These are phyloP conservation scores for Deilephila elpenor DNA, from an alignment of 2,888 invertebrate genomes.

Conservation along the genomic window DNA sequence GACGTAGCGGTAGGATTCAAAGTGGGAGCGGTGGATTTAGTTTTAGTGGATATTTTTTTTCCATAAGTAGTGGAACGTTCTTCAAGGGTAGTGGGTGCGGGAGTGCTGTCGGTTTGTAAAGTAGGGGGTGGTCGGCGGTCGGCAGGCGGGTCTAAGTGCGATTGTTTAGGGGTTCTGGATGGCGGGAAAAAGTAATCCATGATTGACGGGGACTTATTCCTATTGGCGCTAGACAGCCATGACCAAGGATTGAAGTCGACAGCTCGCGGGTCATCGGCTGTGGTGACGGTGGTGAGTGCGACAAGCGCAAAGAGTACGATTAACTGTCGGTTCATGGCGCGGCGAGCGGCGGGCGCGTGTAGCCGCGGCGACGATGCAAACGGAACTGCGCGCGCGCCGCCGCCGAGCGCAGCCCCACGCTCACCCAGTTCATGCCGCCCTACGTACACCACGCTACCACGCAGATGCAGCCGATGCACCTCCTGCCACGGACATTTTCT, in stretches of 20 bases:
- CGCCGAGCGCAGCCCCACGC: slow-evolving; percentile 60
- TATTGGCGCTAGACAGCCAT: slow-evolving; percentile 72
- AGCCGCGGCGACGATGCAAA: slow-evolving; percentile 77
- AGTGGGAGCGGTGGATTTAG: slow-evolving; percentile 71
- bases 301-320: slow-evolving; percentile 73
- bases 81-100: slow-evolving; percentile 68
- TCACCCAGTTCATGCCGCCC: slow-evolving; percentile 67
- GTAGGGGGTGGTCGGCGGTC: slow-evolving; percentile 71
- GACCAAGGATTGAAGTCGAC: slow-evolving; percentile 81
- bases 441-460: slow-evolving; percentile 52
- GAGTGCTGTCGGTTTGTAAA: slow-evolving; percentile 57
- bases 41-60: slow-evolving; percentile 73
- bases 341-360: slow-evolving; percentile 75
- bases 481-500: slow-evolving; percentile 39
- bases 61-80: slow-evolving; percentile 70
- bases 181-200: slow-evolving; percentile 83
- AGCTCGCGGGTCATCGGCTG: slow-evolving; percentile 67
- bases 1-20: slow-evolving; percentile 68
- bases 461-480: slow-evolving; percentile 57
- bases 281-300: slow-evolving; percentile 60
- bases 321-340: slow-evolving; percentile 73
- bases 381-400: slow-evolving; percentile 76
- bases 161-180: slow-evolving; percentile 80
- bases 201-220: slow-evolving; percentile 76
- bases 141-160: slow-evolving; percentile 74